phyloP scores from a whole-genome alignment of 1,140 invertebrate genomes.

The Brachionus manjavacas region DNA sequence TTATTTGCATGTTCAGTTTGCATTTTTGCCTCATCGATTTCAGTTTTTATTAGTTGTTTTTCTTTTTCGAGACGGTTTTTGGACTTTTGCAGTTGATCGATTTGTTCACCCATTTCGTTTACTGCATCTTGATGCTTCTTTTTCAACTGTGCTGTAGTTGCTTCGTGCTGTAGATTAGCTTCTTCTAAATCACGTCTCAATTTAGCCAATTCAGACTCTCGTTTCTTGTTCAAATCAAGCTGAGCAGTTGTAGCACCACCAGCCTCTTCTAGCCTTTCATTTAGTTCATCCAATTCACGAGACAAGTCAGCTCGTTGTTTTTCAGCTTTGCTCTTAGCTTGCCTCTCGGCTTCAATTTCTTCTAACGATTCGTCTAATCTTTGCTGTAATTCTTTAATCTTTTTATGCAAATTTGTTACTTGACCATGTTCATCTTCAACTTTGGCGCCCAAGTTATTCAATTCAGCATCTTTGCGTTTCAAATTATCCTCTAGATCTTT shows the following conservation, averaged over 20 bases:
- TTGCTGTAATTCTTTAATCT: slow-evolving; percentile 84
- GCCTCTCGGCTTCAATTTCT: slow-evolving; percentile 91
- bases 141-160: slow-evolving; percentile 93
- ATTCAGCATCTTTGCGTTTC: slow-evolving; percentile 83
- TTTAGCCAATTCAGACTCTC: slow-evolving; percentile 95
- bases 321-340: slow-evolving; percentile 77
- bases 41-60: slow-evolving; percentile 67
- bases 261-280: slow-evolving; percentile 93
- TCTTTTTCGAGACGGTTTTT: slow-evolving; percentile 67
- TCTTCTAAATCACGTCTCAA: slow-evolving; percentile 95
- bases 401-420: slow-evolving; percentile 89
- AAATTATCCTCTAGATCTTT: slow-evolving; percentile 86
- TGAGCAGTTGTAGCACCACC: slow-evolving; percentile 98
- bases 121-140: slow-evolving; percentile 97
- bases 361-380: slow-evolving; percentile 94
- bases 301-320: slow-evolving; percentile 90
- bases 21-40: slow-evolving; percentile 85
- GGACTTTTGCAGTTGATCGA: slow-evolving; percentile 96
- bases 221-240: slow-evolving; percentile 98
- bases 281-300: slow-evolving; percentile 91
- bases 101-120: slow-evolving; percentile 92
- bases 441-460: slow-evolving; percentile 85
- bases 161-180: slow-evolving; percentile 94
- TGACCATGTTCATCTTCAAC: slow-evolving; percentile 95
- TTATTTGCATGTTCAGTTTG: slow-evolving; percentile 78